Base-by-base conservation (phyloP, 2,797 vertebrate genomes). In the Ispidina lecontei region DNA sequence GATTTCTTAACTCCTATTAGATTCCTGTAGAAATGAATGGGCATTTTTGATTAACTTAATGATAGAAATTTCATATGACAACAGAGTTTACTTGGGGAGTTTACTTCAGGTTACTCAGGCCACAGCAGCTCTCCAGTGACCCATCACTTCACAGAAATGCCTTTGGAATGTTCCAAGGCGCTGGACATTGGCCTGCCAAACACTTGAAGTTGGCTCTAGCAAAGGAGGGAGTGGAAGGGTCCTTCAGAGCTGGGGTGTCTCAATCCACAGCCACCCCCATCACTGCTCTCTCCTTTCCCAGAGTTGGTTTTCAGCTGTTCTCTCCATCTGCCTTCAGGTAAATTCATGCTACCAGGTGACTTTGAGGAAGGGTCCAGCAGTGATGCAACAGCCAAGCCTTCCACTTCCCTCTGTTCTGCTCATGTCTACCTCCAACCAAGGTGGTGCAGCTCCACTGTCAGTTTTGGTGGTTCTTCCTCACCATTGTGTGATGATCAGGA, bases 1-100 rank as follows among this genome's bases (percentile, higher is more conserved):
- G 95, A 97, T 97, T 96, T 97, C 91, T 91, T 94, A 96, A 90
- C 93, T 97, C 93, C 73, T 43, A 70, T 87, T 93, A 83, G 95
- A 73, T 70, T 95, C 85, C 87, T 74, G 82, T 77, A 71, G 87
- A 96, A 95, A 94, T 46, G 85, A 96, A 92, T 95, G 92, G 92
- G 93, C 91, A 67, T 68, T 94, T 96, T 94, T 95, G 85, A 96
- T 97, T 95, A 96, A 91, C 84, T 96, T 95, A 95, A 93, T 77
- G 92, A 95, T 28, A 96, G 84, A 96, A 89, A 97, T 97, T 96
- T 97, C 86, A 85, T 84, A 90, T 91, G 97, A 96, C 96, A 96
- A 86, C 73, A 58, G 90, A 94, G 75, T 93, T 94, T 90, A 96
- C 88, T 95, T 93, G 88, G 70, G 65, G 81, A 90, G 83, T 84